Base-by-base conservation (phyloP, 2,888 invertebrate species). In the Tipula confusa region DNA sequence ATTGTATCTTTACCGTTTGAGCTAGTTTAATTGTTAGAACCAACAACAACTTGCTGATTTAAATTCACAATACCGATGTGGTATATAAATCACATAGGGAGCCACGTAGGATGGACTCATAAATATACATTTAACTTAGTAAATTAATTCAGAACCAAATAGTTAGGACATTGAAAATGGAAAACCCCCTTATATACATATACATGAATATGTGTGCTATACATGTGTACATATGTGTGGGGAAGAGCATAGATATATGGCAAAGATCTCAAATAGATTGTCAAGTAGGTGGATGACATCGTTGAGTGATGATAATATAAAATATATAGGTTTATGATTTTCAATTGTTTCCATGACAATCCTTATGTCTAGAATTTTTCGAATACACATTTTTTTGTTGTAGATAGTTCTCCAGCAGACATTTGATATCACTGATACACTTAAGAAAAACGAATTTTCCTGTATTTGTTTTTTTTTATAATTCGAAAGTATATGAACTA, bases 241-340 rank as follows among this genome's bases (percentile, higher is more conserved):
- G 43, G 43, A 43, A n/a, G 43, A 43, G 43, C 43, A 15, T 3
- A 43, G 43, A 43, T 15, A 36, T 36, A 43, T 43, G 43, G 24
- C 9, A 9, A 64, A 64, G 64, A 64, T 64, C 64, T 64, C 64
- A 64, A 64, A 64, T 64, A 64, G 64, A 64, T 64, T 64, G 64
- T 64, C 64, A 64, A 64, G 64, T 64, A 64, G 64, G 64, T 64
- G 64, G 64, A 64, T 64, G 64, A 64, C 64, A 64, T 64, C 18
- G 24, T 64, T 64, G 64, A 64, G 64, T 64, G 64, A 64, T 64
- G 64, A 64, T 64, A 64, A 64, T 64, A 64, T 64, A 64, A 64
- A 64, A 64, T 64, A n/a, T n/a, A 64, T 64, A 64, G 64, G 64
- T 64, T 64, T 64, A 64, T 64, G 64, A 64, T 64, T 64, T 64